Evolutionary conservation across 2,797 vertebrate species (phyloP).

Genomic region (Platyrinchus mystaceus): DNA sequence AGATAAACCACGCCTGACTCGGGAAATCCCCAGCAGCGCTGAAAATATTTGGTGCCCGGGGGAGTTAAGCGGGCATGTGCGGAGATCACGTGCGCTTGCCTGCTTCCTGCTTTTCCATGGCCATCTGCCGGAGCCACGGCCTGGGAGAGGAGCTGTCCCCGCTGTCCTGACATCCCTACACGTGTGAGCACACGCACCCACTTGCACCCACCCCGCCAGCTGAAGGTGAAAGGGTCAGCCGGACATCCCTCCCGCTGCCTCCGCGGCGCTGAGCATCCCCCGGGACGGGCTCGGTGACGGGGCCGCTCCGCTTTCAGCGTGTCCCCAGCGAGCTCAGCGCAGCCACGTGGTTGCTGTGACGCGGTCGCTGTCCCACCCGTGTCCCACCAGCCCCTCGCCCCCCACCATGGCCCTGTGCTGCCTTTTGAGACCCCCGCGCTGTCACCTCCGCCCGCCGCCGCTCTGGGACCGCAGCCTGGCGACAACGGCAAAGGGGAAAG

Average conservation of each 20-base stretch:
- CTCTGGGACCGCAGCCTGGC: not conserved
- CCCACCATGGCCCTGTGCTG: not conserved
- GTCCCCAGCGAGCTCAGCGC: not conserved
- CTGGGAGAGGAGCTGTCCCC: not conserved
- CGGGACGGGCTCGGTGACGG: not conserved
- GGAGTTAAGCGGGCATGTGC: not conserved
- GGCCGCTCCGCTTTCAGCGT: rapidly evolving
- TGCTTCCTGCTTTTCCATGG: not conserved
- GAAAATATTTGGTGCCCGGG: not conserved
- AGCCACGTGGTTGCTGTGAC: not conserved
- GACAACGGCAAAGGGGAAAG: not conserved
- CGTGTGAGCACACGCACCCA: rapidly evolving
- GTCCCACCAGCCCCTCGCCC: not conserved
- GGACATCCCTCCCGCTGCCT: not conserved
- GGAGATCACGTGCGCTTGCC: not conserved
- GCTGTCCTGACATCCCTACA: not conserved
- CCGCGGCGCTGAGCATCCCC: not conserved
- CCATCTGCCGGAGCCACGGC: not conserved
- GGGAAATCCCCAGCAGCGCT: not conserved
- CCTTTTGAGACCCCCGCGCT: not conserved
- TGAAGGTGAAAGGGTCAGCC: not conserved
- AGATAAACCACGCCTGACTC: not conserved
- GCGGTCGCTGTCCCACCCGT: not conserved
- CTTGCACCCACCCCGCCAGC: not conserved
- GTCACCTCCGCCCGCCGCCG: not conserved